Evolutionary conservation across 2,113 vertebrate genomes (phyloP), one percentile per base, ranked within the genome.

Genomic region (Trematocara zebra): DNA sequence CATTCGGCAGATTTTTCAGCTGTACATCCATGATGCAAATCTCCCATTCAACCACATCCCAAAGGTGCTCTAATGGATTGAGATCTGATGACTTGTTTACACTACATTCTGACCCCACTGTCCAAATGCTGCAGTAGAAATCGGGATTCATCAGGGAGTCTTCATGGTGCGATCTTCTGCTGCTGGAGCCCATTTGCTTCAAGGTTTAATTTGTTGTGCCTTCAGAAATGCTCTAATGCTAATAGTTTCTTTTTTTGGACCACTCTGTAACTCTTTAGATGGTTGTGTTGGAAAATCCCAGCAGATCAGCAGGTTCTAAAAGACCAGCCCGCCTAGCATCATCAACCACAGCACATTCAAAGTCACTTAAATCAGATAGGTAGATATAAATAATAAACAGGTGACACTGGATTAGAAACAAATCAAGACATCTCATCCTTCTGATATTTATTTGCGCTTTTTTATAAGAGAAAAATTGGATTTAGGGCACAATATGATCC

Each of bases 401-500:
- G 35, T 31, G 20, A 79, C 51, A 44, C 49, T 31, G n/a, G 40
- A 84, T 87, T 31, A 40, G 64, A 82, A 37, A 78, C 80, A 64
- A 78, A 82, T 86, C 59, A 40, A 81, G 78, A 86, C 47, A 88
- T 85, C 83, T 80, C 78, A 78, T 57, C 31, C 18, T 18, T 78
- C n/a, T 78, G 52, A 83, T 82, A 84, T 90, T 88, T 87, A 86
- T 78, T 89, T 88, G 88, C 52, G 26, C 61, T 69, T 85, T 53
- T 89, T 90, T 59, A 6, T 53, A 2, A 8, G 35, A 82, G 78
- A 91, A 93, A 67, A 93, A 89, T 87, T 81, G 44, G 57, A 84
- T 93, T 87, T 44, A 20, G 74, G 64, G 26, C 87, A 85, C 83
- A 54, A 9, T 67, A 61, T 90, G 92, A 93, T 90, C 86, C 85